Conservation (phyloP, 2,113 vertebrate genomes). For the Nyctibius bracteatus region DNA sequence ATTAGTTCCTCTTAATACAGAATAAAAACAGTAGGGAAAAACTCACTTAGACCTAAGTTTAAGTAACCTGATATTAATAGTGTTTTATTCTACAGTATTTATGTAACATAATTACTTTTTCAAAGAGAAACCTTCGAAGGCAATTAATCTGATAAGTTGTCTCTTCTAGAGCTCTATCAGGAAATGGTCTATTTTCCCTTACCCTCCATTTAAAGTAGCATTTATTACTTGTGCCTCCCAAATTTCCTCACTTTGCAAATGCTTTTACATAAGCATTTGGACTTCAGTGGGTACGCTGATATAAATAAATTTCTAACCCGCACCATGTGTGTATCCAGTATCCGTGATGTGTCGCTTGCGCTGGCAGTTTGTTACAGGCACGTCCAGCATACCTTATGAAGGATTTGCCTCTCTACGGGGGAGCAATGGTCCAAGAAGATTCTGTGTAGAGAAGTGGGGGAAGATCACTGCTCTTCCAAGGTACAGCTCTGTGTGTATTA, state of each 20-base stretch:
- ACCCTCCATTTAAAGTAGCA: background rate
- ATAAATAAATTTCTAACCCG: background rate
- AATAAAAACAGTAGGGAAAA: background rate
- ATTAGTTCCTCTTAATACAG: background rate
- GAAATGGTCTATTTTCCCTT: background rate
- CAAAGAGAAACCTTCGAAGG: background rate
- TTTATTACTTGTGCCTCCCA: background rate
- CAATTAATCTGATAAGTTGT: background rate
- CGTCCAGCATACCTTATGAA: constrained; percentile 96
- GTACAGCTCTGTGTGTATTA: constrained; percentile 58
- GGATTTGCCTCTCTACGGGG: constrained; percentile 94
- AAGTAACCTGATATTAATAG: background rate
- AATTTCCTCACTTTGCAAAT: background rate
- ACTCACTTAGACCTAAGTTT: background rate
- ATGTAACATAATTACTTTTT: background rate
- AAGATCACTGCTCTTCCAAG: constrained; percentile 97
- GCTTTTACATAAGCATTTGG: background rate
- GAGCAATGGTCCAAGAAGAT: constrained; percentile 93
- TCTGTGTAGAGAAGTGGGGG: constrained; percentile 98
- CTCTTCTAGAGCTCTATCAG: background rate
- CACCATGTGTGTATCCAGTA: background rate
- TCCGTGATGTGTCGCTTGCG: background rate
- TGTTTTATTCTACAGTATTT: background rate
- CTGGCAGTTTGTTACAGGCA: constrained; percentile 94
- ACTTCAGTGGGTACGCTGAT: background rate